phyloP scores from a whole-genome alignment of 2,797 vertebrate genomes.

The Enteromius paludinosus region DNA sequence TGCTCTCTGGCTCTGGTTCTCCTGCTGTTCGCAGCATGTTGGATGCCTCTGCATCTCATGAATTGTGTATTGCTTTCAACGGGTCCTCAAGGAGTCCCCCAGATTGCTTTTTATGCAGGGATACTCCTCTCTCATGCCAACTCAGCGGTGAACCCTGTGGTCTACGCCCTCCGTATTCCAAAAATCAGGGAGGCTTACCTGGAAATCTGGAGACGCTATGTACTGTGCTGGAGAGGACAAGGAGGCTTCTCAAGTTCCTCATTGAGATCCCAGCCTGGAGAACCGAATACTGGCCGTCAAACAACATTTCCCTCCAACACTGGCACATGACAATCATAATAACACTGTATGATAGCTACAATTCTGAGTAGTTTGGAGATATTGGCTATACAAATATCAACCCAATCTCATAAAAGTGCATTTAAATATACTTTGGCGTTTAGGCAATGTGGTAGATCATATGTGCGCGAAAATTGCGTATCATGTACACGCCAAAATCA shows the following conservation, averaged over 20 bases:
- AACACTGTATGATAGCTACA: neutral
- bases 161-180: conserved; percentile 86
- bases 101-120: conserved; percentile 57
- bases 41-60: conserved; percentile 87
- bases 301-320: neutral
- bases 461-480: too few species aligned
- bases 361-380: neutral
- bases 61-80: conserved; percentile 78
- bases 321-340: neutral
- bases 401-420: too few species aligned
- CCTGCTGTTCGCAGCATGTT: conserved; percentile 83
- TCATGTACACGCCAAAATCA: too few species aligned
- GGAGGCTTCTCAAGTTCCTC: neutral
- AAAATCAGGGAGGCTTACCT: conserved; percentile 83
- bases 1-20: conserved; percentile 85
- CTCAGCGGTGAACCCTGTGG: conserved; percentile 89
- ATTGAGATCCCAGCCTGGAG: conserved; percentile 8
- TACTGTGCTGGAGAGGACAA: conserved; percentile 55
- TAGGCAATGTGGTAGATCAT: too few species aligned
- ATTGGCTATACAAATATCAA: neutral
- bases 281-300: conserved; percentile 21
- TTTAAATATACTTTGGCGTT: too few species aligned
- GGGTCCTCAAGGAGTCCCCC: conserved; percentile 67
- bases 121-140: conserved; percentile 88
- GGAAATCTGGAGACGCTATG: conserved; percentile 71